Evolutionary conservation across 2,797 vertebrate genomes (phyloP), one percentile per base, ranked within the genome.

Genomic region (Microchirus variegatus): DNA sequence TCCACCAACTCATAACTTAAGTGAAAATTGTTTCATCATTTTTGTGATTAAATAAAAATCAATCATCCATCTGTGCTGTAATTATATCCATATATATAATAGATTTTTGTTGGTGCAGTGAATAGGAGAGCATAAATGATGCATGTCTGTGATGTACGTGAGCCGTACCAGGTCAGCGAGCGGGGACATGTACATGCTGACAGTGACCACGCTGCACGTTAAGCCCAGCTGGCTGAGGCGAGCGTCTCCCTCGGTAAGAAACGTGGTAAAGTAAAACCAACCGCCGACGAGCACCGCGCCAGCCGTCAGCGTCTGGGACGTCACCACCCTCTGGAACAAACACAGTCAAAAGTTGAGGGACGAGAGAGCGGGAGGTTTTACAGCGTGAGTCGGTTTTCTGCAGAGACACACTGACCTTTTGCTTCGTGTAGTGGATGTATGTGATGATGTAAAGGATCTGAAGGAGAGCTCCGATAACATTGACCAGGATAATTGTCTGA

Each of bases 171-270:
- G 88, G 82, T 95, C 94, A 0, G 90, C 79, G 70, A 99, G 90
- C 0, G 96, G 97, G 0, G 96, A 97, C 70, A 98, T 81, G 91
- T 98, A 98, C 96, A 98, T 98, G 92, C 91, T 90, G 90, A 99
- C 89, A 44, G 97, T 97, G 83, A 97, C 89, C 70, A 93, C 5
- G 5, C 95, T 97, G 92, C 96, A 98, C 87, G 93, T 91, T 38
- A 98, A 93, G 31, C 97, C 97, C 5, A 98, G 88, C 62, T 87
- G 94, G 8, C 53, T 75, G 36, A 96, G 92, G 37, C 78, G 93
- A 0, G 15, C 15, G 10, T 81, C 67, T 0, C 60, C 19, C 1
- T 91, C 80, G 0, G 87, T 79, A 13, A 94, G 87, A 63, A 94
- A 53, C 15, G 86, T 43, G 49, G 82, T 77, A 76, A 98, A 97